A percentile compares a stretch with the other conserved stretches of the same genome.
phyloP scores from a whole-genome alignment of 1,140 invertebrate species.

The Drosophila lowei region DNA sequence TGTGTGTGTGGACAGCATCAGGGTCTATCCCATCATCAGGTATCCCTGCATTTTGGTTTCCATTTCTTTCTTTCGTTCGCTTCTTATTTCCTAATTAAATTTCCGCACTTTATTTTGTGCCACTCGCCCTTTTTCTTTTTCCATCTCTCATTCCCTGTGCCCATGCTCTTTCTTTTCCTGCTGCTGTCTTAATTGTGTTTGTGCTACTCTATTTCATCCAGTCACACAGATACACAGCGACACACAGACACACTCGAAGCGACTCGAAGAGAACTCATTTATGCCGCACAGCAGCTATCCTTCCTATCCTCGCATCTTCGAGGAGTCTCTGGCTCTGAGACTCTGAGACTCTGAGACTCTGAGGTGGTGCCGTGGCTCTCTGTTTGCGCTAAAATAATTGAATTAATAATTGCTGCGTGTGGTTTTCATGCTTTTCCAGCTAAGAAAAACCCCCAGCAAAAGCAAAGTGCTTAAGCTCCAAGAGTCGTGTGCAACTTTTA shows the following conservation, averaged over 20 bases:
- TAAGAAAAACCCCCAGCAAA: constrained; percentile 65
- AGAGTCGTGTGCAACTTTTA: constrained; percentile 78
- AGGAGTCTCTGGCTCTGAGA: background rate
- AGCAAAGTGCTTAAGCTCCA: constrained; percentile 40
- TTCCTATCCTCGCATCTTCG: constrained; percentile 30
- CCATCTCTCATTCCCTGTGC: constrained; percentile 8
- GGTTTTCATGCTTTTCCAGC: constrained; percentile 82
- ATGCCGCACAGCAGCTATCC: constrained; percentile 54
- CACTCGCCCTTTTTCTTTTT: constrained; percentile 23
- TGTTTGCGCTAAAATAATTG: constrained; percentile 82
- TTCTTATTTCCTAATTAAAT: constrained; percentile 69
- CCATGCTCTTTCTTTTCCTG: constrained; percentile 28
- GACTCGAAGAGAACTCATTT: constrained; percentile 60
- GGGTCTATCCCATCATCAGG: constrained; percentile 30
- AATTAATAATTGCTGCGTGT: constrained; percentile 83
- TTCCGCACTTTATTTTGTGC: constrained; percentile 69
- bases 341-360: constrained; percentile 46
- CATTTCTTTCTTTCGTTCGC: constrained; percentile 4
- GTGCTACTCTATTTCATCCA: constrained; percentile 77
- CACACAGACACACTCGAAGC: constrained; percentile 7
- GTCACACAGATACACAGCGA: constrained; percentile 27
- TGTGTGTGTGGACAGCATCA: constrained; percentile 5
- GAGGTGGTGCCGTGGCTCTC: constrained; percentile 48
- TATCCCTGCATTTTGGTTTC: constrained; percentile 8
- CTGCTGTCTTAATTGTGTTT: constrained; percentile 74